A percentile compares a stretch with the other conserved stretches of the same genome.
Evolutionary conservation across 2,113 vertebrate genomes (phyloP).

Genomic region (Cyphomyrus plagiostoma): DNA sequence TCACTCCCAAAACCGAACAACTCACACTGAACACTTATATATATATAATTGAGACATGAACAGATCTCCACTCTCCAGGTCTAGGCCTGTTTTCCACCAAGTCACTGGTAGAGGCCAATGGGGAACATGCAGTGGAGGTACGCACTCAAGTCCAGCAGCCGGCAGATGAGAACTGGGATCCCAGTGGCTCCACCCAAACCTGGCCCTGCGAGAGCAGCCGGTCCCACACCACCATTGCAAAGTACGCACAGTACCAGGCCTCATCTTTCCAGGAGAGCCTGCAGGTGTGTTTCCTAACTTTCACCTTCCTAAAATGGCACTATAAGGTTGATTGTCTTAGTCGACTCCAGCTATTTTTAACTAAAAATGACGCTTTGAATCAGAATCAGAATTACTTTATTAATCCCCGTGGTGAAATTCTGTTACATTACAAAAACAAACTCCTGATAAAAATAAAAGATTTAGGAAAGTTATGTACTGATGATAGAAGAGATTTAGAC

Average conservation of each 20-base stretch:
- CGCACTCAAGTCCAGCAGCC: conserved; percentile 88
- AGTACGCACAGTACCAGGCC: conserved; percentile 87
- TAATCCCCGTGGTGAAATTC: too few species aligned
- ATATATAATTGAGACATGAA: background rate
- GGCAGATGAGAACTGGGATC: conserved; percentile 84
- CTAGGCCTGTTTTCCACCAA: conserved; percentile 87
- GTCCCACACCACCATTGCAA: conserved; percentile 86
- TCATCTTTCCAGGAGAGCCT: conserved; percentile 86
- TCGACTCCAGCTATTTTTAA: background rate
- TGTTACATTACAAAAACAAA: too few species aligned
- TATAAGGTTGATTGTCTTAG: background rate
- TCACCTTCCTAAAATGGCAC: background rate
- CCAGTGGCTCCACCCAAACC: conserved; percentile 64
- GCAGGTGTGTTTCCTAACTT: conserved; percentile 57
- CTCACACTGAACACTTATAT: background rate
- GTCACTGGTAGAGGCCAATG: conserved; percentile 81
- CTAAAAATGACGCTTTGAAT: background rate
- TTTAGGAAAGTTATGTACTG: too few species aligned
- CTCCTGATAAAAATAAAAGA: too few species aligned
- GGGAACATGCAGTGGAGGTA: conserved; percentile 79
- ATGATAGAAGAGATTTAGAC: too few species aligned
- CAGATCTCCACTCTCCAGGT: conserved; percentile 49
- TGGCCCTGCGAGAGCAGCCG: conserved; percentile 90
- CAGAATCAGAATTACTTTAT: too few species aligned
- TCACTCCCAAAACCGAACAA: background rate